These are phyloP conservation scores for Callinectes sapidus DNA, from an alignment of 2,888 invertebrate species.

Conservation along the genomic window DNA sequence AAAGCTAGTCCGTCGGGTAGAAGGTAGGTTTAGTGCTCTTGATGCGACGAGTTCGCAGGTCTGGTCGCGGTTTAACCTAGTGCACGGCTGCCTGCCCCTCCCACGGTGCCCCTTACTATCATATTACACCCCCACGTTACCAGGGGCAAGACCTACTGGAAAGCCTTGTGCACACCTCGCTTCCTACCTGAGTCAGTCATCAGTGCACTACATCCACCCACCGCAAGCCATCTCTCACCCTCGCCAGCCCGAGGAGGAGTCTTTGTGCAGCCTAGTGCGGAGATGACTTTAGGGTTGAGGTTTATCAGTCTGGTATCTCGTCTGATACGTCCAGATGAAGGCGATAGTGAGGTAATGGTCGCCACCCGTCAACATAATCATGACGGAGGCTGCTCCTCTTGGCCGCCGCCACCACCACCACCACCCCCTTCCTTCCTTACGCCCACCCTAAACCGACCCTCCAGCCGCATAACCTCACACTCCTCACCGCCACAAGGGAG, in stretches of 20 bases:
- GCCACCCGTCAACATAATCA: slow-evolving; percentile 50
- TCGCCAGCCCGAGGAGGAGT: neutral
- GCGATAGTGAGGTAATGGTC: slow-evolving; percentile 52
- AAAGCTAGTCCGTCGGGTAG: slow-evolving; percentile 10
- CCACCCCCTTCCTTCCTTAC: neutral
- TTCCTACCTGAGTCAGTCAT: neutral
- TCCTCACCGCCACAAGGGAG: neutral
- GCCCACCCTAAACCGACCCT: neutral
- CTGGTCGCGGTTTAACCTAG: neutral
- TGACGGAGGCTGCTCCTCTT: slow-evolving; percentile 29
- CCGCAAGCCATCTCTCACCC: neutral
- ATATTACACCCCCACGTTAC: neutral
- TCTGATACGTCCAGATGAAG: slow-evolving; percentile 44
- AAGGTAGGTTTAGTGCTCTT: slow-evolving; percentile 46
- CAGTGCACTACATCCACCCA: neutral
- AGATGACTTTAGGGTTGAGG: slow-evolving; percentile 34
- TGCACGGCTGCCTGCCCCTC: neutral
- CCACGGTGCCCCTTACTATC: slow-evolving; percentile 3
- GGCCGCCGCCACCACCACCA: neutral
- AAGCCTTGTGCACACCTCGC: neutral
- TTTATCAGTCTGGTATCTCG: slow-evolving; percentile 51
- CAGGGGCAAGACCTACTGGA: neutral
- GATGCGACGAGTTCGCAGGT: slow-evolving; percentile 37
- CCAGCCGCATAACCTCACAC: neutral
- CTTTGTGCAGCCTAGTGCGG: neutral